Evolutionary conservation across 2,888 invertebrate species (phyloP), one percentile per base, ranked within the genome.

Genomic region (Hartigia nigra): DNA sequence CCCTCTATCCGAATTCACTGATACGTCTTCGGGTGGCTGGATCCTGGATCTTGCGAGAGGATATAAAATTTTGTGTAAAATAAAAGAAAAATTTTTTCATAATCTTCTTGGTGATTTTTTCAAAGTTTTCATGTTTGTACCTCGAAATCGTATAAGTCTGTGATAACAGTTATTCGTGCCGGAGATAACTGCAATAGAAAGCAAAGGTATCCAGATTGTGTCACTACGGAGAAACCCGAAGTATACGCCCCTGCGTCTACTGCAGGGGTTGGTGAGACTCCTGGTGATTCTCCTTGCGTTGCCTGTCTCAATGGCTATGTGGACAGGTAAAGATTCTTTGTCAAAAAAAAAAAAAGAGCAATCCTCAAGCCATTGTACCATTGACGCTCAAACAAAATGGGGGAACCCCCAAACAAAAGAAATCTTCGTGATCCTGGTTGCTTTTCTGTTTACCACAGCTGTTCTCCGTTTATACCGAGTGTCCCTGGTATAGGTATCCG

Each of bases 141-240:
- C 76, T 35, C 78, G 78, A 32, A 79, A 79, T 76, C 76, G 78
- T 35, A 79, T 79, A 37, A 79, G 78, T 34, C 74, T 79, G 72
- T 0, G 31, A 31, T 34, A 23, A 55, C 23, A 4, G 23, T 55
- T 9, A 23, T 5, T 55, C 39, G 23, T 55, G 39, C 39, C 39
- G 39, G 1, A 23, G 23, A 55, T 55, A 55, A 23, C 39, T 1
- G 14, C 23, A 23, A 55, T 55, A 55, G 14, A 5, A 23, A 4
- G 14, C 5, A 55, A 55, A 23, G 39, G 39, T 55, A 55, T 55
- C 39, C 14, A 23, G 23, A 55, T 55, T 55, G 76, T 81, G 75
- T 79, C 87, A 88, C 85, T 86, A 90, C 90, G 90, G 90, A 88
- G 86, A 82, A 80, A 76, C 79, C 77, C 70, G 83, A 4, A 36